These are phyloP conservation scores for Smutsia gigantea DNA, from an alignment of 2,797 vertebrate genomes.

Conservation along the genomic window DNA sequence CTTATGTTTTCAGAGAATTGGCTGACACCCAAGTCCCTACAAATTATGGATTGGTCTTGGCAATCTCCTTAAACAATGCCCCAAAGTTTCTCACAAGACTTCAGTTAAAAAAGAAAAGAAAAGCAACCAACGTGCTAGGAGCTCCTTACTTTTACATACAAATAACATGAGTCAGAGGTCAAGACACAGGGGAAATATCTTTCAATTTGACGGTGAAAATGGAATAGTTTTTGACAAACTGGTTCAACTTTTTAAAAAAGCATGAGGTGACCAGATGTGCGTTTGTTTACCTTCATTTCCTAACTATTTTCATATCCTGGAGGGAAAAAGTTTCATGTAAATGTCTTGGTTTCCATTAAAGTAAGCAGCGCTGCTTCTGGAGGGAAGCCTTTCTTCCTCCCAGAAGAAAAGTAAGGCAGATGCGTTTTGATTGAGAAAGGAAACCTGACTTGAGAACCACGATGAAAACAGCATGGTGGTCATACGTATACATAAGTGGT, in stretches of 20 bases:
- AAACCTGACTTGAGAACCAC: background rate
- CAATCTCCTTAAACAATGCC: background rate
- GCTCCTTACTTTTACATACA: background rate
- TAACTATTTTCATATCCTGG: background rate
- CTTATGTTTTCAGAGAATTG: background rate
- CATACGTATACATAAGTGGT: background rate
- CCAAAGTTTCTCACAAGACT: background rate
- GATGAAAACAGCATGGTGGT: background rate
- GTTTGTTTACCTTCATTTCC: slow-evolving; percentile 16
- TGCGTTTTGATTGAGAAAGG: background rate
- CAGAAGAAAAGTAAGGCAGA: background rate
- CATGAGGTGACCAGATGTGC: slow-evolving; percentile 14
- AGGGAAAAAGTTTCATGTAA: background rate
- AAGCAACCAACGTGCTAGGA: background rate
- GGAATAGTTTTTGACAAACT: background rate
- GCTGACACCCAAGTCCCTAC: background rate
- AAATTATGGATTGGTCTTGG: background rate
- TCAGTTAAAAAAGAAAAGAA: background rate
- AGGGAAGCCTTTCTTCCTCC: background rate
- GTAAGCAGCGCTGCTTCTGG: background rate
- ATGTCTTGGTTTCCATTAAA: background rate
- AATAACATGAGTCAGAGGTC: background rate
- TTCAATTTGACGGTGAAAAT: background rate
- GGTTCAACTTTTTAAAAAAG: background rate
- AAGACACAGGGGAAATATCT: background rate